Conservation (phyloP, 2,113 vertebrate species). For the Apus apus region DNA sequence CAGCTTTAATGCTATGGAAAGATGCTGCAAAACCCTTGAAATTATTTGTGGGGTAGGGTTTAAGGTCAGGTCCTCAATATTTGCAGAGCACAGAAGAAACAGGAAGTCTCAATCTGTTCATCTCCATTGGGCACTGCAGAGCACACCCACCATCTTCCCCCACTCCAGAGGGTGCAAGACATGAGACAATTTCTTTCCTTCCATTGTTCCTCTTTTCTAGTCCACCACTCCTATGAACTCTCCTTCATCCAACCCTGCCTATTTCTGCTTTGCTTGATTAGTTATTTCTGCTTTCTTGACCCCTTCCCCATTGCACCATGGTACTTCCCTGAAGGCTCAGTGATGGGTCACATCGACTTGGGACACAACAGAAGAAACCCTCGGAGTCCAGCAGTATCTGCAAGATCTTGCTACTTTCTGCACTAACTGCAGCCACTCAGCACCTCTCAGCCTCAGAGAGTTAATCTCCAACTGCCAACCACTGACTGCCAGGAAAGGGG, state of each 20-base stretch:
- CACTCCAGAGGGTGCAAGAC: background rate
- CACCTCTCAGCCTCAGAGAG: background rate
- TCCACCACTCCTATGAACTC: background rate
- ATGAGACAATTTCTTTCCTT: background rate
- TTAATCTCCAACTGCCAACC: background rate
- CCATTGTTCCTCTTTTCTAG: background rate
- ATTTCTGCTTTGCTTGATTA: background rate
- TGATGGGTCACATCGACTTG: background rate
- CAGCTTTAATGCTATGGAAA: background rate
- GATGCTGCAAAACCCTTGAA: background rate
- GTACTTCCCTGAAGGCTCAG: background rate
- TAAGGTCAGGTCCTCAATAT: background rate
- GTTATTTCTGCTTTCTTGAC: background rate
- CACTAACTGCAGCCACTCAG: background rate
- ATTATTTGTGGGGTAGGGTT: background rate
- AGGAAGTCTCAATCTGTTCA: background rate
- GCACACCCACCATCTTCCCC: background rate
- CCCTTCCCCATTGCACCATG: background rate
- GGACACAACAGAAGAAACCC: background rate
- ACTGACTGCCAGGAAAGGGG: background rate
- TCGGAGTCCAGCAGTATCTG: background rate
- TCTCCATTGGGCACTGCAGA: background rate
- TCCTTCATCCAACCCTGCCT: background rate
- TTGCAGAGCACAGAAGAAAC: rapidly evolving
- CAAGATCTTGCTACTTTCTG: background rate